phyloP scores from a whole-genome alignment of 2,888 invertebrate species.

The Idaea biselata region DNA sequence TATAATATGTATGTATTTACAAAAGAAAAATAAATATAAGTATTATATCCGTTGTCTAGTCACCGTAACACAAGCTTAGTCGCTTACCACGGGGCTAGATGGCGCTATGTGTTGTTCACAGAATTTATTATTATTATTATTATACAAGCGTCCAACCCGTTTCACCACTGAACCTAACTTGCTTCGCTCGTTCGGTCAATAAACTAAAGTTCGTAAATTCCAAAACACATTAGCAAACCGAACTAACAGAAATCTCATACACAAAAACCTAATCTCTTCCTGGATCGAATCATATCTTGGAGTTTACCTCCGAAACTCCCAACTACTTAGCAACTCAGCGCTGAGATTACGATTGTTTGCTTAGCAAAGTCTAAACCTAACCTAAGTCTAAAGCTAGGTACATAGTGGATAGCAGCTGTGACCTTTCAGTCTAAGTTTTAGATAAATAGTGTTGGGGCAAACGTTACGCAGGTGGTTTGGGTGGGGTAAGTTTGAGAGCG shows the following conservation, averaged over 20 bases:
- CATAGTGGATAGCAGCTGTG: not conserved
- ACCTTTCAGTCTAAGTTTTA: not conserved
- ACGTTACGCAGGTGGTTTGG: not conserved
- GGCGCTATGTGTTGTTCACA: too few species aligned
- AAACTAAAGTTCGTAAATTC: too few species aligned
- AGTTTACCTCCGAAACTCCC: not conserved
- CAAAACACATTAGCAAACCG: too few species aligned
- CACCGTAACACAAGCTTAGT: too few species aligned
- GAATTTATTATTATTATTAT: too few species aligned
- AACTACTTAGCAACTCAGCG: not conserved
- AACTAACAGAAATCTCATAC: not conserved
- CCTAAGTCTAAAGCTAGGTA: not conserved
- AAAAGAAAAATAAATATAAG: too few species aligned
- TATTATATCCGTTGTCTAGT: too few species aligned
- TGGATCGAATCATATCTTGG: not conserved
- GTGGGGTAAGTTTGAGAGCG: not conserved
- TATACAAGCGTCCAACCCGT: too few species aligned
- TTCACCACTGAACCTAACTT: too few species aligned
- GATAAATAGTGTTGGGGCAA: not conserved
- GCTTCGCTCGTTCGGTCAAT: too few species aligned
- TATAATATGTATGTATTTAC: too few species aligned
- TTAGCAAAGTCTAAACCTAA: not conserved
- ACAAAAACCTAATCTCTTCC: not conserved
- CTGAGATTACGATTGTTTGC: not conserved
- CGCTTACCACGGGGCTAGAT: too few species aligned